Percentiles rank a stretch among this genome's conserved stretches.
phyloP scores from a whole-genome alignment of 1,140 invertebrate genomes.

The Papilio polyxenes region DNA sequence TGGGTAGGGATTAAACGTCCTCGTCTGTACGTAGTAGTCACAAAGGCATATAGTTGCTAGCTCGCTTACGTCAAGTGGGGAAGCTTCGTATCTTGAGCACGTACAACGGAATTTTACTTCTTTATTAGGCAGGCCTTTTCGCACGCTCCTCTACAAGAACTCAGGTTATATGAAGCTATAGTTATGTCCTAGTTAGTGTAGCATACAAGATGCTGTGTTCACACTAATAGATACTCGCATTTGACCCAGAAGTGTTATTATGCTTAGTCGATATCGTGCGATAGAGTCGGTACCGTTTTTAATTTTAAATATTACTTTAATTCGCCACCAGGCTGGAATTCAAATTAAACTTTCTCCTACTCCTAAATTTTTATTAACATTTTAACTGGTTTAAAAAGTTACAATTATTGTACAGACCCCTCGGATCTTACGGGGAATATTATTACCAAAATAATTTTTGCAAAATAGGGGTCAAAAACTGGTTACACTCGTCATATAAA shows the following conservation, averaged over 20 bases:
- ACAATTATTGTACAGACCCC: conserved; percentile 12
- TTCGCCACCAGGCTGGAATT: no score
- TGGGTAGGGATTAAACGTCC: not conserved
- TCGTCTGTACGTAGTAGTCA: not conserved
- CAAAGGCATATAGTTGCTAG: conserved; percentile 9
- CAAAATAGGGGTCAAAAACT: conserved; percentile 6
- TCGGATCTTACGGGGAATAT: not conserved
- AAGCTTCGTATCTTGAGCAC: conserved; percentile 35
- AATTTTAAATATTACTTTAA: no score
- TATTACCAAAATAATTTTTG: not conserved
- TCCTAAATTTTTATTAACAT: not conserved
- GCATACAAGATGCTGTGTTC: not conserved
- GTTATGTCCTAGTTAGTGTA: not conserved
- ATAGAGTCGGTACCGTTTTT: not conserved
- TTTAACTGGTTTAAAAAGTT: not conserved
- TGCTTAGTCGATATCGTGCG: not conserved
- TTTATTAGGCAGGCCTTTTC: conserved; percentile 18
- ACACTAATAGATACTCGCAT: not conserved
- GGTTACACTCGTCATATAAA: not conserved
- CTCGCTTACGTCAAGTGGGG: not conserved
- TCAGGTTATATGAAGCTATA: not conserved
- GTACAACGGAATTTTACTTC: conserved; percentile 26
- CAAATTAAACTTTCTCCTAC: not conserved
- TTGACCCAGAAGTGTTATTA: not conserved
- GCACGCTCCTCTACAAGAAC: conserved; percentile 12